A percentile compares a stretch with the other conserved stretches of the same genome.
Evolutionary conservation across 2,888 invertebrate genomes (phyloP).

Genomic region (Drosophila bunnanda): DNA sequence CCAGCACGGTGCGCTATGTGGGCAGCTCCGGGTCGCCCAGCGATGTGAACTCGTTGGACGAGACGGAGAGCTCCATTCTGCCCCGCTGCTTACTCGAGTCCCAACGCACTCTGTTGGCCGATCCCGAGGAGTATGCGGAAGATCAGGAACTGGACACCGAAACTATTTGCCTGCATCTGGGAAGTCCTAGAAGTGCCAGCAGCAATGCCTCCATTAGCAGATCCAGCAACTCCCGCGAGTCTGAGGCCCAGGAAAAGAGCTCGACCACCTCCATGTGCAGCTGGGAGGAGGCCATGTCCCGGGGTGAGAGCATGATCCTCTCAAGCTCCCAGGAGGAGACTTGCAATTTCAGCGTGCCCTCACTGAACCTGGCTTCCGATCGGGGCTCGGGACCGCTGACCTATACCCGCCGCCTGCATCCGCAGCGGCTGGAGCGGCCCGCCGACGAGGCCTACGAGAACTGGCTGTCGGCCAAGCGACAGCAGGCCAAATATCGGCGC

Average conservation of each 20-base stretch:
- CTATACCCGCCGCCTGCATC: constrained; percentile 36
- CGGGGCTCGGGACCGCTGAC: constrained; percentile 48
- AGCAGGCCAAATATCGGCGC: constrained; percentile 56
- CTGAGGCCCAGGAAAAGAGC: constrained; percentile 24
- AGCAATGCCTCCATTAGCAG: background rate
- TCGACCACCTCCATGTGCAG: constrained; percentile 70
- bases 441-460: constrained; percentile 80
- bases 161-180: constrained; percentile 19
- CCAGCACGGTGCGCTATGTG: constrained; percentile 54
- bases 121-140: constrained; percentile 6
- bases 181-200: background rate
- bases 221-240: background rate
- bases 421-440: constrained; percentile 45
- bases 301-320: constrained; percentile 14
- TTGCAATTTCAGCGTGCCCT: constrained; percentile 69
- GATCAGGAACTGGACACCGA: constrained; percentile 19
- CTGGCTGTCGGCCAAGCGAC: constrained; percentile 82
- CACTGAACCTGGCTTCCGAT: constrained; percentile 77
- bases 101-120: constrained; percentile 16
- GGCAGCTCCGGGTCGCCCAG: constrained; percentile 59
- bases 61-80: constrained; percentile 67
- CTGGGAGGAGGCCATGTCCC: constrained; percentile 59
- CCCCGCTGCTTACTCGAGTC: constrained; percentile 50
- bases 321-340: constrained; percentile 26
- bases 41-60: constrained; percentile 54